These are phyloP conservation scores for Epinephelus moara DNA, from an alignment of 2,113 vertebrate species.

Conservation along the genomic window DNA sequence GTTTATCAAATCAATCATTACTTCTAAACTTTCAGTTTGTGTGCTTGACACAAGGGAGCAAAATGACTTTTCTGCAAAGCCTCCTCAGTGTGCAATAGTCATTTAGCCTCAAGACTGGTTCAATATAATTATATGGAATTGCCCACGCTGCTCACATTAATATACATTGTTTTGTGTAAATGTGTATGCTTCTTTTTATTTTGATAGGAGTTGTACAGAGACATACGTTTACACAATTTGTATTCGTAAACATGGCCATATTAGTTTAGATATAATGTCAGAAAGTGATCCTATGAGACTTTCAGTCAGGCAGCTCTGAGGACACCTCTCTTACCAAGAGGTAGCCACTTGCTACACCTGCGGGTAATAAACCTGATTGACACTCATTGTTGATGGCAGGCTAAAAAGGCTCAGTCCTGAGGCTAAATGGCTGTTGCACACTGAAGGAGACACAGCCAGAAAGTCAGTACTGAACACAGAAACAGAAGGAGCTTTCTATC, in stretches of 20 bases:
- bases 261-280: neutral
- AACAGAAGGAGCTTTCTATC: neutral
- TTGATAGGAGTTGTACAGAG: neutral
- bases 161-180: neutral
- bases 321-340: conserved; percentile 2
- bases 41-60: neutral
- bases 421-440: conserved; percentile 10
- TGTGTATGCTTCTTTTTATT: neutral
- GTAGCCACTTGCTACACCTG: conserved; percentile 23
- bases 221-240: neutral
- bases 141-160: neutral
- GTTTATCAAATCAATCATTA: neutral
- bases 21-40: neutral
- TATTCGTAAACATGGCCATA: neutral
- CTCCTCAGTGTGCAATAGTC: neutral
- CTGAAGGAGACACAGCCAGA: neutral
- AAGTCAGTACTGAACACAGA: neutral
- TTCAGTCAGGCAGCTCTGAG: conserved; percentile 11
- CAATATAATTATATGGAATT: neutral
- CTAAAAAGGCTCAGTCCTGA: conserved; percentile 40
- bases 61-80: neutral
- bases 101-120: neutral
- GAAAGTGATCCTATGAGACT: neutral
- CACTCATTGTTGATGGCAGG: conserved; percentile 48
- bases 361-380: conserved; percentile 50